A percentile compares a stretch with the other conserved stretches of the same genome.
Conservation (phyloP, 2,113 vertebrate species). For the Plecotus auritus region DNA sequence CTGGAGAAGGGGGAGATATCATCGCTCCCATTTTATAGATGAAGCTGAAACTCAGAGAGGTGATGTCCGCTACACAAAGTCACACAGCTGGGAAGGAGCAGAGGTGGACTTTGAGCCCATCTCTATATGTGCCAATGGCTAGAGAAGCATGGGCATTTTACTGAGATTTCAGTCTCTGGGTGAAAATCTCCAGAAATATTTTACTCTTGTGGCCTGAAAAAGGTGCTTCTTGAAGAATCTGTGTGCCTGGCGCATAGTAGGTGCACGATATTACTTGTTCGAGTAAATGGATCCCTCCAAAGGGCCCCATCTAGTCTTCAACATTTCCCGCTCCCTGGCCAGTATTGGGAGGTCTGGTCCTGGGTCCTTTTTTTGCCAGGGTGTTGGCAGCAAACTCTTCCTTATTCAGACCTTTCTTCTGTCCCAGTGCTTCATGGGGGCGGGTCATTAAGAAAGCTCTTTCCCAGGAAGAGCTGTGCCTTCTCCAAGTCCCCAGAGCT, state of each 20-base stretch:
- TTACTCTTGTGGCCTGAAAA: neutral
- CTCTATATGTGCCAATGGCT: neutral
- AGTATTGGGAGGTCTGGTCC: neutral
- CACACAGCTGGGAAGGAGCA: neutral
- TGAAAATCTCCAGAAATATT: neutral
- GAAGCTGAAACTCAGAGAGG: neutral
- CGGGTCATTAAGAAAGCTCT: slow-evolving; percentile 36
- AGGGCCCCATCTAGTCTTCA: slow-evolving; percentile 12
- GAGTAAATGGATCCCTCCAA: neutral
- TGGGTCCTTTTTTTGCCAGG: slow-evolving; percentile 33
- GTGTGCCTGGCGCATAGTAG: neutral
- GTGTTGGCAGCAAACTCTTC: slow-evolving; percentile 65
- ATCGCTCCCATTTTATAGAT: neutral
- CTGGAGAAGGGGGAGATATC: neutral
- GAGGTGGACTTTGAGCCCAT: neutral
- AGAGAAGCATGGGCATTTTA: neutral
- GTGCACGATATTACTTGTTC: neutral
- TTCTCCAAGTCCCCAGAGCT: slow-evolving; percentile 41
- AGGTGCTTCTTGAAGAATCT: neutral
- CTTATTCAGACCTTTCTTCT: slow-evolving; percentile 63
- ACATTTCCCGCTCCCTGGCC: neutral
- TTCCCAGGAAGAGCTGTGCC: slow-evolving; percentile 69
- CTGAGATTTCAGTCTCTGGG: neutral
- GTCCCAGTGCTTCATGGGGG: slow-evolving; percentile 41
- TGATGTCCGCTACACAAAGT: neutral